A percentile compares a stretch with the other conserved stretches of the same genome.
Conservation (phyloP, 2,888 invertebrate species). For the Acrobeloides nanus region DNA sequence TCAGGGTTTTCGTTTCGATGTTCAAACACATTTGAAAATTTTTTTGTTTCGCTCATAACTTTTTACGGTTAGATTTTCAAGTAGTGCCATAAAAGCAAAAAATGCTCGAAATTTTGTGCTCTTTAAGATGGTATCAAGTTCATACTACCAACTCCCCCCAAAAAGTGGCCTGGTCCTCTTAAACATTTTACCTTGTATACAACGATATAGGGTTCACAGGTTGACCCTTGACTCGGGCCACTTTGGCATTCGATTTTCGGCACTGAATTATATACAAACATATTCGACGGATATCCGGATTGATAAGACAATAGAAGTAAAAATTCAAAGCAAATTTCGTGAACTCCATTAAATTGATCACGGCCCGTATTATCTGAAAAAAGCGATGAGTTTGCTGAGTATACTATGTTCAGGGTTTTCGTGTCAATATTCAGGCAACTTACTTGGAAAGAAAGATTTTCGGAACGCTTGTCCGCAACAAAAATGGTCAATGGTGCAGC, state of each 20-base stretch:
- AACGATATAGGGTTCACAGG: slow-evolving; percentile 22
- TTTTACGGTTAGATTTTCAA: neutral
- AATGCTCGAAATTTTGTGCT: neutral
- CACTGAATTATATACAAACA: slow-evolving; percentile 44
- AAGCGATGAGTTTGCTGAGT: too few species aligned
- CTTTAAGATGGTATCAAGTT: neutral
- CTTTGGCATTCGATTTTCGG: slow-evolving; percentile 30
- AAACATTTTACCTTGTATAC: slow-evolving; percentile 14
- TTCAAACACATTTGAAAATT: too few species aligned
- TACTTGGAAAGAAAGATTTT: slow-evolving; percentile 47
- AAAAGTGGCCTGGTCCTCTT: too few species aligned
- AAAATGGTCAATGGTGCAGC: slow-evolving; percentile 55
- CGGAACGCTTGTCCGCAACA: slow-evolving; percentile 53
- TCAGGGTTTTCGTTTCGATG: too few species aligned
- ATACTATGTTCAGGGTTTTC: too few species aligned
- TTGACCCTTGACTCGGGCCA: slow-evolving; percentile 24
- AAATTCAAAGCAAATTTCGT: slow-evolving; percentile 60
- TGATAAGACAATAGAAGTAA: slow-evolving; percentile 55
- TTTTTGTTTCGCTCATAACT: neutral
- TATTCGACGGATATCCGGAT: slow-evolving; percentile 46
- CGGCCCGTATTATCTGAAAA: slow-evolving; percentile 57
- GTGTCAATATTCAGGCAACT: too few species aligned
- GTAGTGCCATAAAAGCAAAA: neutral
- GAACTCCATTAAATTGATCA: slow-evolving; percentile 58
- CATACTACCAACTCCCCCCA: slow-evolving; percentile 1